Evolutionary conservation across 1,140 invertebrate species (phyloP).

Genomic region (Belonocnema kinseyi): DNA sequence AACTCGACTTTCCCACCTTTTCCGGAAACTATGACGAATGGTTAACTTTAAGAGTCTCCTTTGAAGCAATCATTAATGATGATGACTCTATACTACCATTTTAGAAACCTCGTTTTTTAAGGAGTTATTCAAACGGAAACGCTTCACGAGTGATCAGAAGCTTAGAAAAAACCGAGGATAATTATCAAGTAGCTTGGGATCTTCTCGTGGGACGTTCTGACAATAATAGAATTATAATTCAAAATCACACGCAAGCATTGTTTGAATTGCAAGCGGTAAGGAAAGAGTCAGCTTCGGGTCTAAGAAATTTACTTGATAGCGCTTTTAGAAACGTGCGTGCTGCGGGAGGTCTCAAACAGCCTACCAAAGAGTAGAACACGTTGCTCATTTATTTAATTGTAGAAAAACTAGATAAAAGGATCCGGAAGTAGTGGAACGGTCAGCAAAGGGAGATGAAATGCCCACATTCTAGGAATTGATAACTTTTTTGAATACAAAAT

Average conservation of each 20-base stretch:
- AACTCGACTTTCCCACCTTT: slow-evolving; percentile 58
- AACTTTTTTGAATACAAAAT: slow-evolving; percentile 53
- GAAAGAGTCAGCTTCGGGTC: too few species aligned
- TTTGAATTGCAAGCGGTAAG: too few species aligned
- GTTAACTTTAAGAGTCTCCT: slow-evolving; percentile 56
- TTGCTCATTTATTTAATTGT: too few species aligned
- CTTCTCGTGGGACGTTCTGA: too few species aligned
- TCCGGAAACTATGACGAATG: slow-evolving; percentile 57
- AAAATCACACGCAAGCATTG: too few species aligned
- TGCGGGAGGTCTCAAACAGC: slow-evolving; percentile 55
- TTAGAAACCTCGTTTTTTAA: slow-evolving; percentile 59
- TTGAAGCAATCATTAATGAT: slow-evolving; percentile 54
- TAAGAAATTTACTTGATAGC: too few species aligned
- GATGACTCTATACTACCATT: slow-evolving; percentile 48
- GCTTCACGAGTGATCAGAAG: slow-evolving; percentile 44
- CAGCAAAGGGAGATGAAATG: slow-evolving; percentile 41
- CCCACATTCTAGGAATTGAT: slow-evolving; percentile 51
- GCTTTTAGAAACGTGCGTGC: too few species aligned
- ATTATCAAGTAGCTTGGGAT: too few species aligned
- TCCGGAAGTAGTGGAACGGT: slow-evolving; percentile 58
- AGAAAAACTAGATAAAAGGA: slow-evolving; percentile 58
- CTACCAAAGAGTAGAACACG: slow-evolving; percentile 57
- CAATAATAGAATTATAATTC: too few species aligned
- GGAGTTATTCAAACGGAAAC: background rate
- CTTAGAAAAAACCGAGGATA: slow-evolving; percentile 56